A percentile compares a stretch with the other conserved stretches of the same genome.
Conservation (phyloP, 1,140 invertebrate species). For the Anoplolepis gracilipes region DNA sequence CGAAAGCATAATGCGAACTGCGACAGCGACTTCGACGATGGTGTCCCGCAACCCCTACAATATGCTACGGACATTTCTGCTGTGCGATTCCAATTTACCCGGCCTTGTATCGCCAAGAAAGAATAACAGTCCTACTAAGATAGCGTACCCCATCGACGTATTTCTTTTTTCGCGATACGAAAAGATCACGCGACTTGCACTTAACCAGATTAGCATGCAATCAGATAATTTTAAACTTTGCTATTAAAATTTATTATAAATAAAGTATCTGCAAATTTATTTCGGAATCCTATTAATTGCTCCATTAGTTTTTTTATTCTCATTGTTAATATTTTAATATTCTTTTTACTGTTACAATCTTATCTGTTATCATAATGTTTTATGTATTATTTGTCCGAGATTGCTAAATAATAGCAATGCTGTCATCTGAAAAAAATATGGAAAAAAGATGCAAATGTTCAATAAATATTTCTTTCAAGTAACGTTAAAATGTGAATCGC, state of each 20-base stretch:
- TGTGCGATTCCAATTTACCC: conserved; percentile 50
- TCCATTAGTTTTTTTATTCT: not conserved
- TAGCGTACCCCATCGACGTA: not conserved
- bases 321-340: not conserved
- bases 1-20: conserved; percentile 73
- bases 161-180: conserved; percentile 3
- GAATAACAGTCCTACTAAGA: conserved; percentile 64
- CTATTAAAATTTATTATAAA: not conserved
- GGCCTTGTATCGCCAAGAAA: conserved; percentile 58
- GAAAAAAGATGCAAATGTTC: not conserved
- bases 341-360: too few species aligned
- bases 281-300: not conserved
- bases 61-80: conserved; percentile 73
- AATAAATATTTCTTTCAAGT: conserved; percentile 3
- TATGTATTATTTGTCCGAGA: too few species aligned
- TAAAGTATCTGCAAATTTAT: not conserved
- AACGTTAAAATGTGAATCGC: not conserved
- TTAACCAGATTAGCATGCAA: conserved; percentile 9
- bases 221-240: conserved; percentile 8
- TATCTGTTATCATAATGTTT: too few species aligned
- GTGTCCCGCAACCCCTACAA: conserved; percentile 67
- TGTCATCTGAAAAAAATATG: not conserved
- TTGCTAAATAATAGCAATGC: too few species aligned
- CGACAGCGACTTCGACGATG: conserved; percentile 67
- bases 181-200: conserved; percentile 30